Percentiles rank a stretch among this genome's conserved stretches.
These are phyloP conservation scores for Nasonia longicornis DNA, from an alignment of 1,140 invertebrate species.

Conservation along the genomic window DNA sequence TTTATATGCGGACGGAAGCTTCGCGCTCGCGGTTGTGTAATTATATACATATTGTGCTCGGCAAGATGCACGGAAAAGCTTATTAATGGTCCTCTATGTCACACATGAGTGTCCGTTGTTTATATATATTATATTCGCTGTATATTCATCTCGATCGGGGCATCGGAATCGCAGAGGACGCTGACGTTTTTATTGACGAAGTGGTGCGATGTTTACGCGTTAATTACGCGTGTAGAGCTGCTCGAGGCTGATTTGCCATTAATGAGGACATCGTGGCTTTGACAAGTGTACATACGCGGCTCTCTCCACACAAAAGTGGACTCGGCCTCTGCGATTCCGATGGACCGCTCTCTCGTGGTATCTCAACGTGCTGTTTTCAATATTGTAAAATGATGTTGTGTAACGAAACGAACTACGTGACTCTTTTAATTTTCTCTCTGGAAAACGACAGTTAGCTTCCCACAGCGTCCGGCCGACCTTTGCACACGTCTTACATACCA, in stretches of 20 bases:
- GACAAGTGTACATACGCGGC: neutral
- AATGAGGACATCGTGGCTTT: neutral
- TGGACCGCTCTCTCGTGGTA: neutral
- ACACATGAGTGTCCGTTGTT: neutral
- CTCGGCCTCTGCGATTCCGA: neutral
- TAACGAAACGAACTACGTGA: neutral
- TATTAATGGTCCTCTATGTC: slow-evolving; percentile 24
- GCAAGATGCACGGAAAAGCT: slow-evolving; percentile 20
- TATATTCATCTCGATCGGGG: neutral
- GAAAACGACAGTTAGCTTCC: neutral
- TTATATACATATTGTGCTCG: neutral
- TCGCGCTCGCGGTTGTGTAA: neutral
- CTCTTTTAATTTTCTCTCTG: neutral
- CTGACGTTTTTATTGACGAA: neutral
- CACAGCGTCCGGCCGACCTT: neutral
- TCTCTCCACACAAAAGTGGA: neutral
- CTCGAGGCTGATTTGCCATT: neutral
- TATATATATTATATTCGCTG: neutral
- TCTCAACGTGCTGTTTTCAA: neutral
- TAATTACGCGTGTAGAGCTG: no score
- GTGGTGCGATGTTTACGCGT: neutral
- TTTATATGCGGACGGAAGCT: no score
- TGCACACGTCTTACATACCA: slow-evolving; percentile 9
- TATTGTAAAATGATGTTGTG: neutral
- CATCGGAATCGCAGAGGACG: neutral